Base-by-base conservation (phyloP, 2,797 vertebrate species). In the Emydoidea blandingii region DNA sequence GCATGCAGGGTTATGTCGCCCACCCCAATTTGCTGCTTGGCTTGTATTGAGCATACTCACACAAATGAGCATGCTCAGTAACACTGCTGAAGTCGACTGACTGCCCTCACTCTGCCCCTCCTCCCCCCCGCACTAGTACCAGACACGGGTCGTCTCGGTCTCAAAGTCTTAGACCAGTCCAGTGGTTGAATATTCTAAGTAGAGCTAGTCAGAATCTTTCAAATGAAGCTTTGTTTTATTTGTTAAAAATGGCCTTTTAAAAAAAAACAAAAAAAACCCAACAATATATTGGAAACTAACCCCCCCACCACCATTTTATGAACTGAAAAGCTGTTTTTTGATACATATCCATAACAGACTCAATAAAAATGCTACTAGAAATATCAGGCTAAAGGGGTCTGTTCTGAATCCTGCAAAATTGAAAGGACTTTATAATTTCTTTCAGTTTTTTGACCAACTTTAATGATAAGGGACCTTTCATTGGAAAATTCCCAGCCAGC, bases 201-300 rank as follows among this genome's bases (percentile, higher is more conserved):
- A 56, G 2, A 50, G 9, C 5, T 0, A 0, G 56, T 53, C 76
- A 81, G 54, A 86, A 57, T 79, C 91, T 78, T 94, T 92, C 79
- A 65, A 0, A 0, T 50, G 53, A 12, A 5, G 5, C 53, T 53
- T 90, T 65, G 62, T n/a, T 16, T 34, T 87, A 4, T 37, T 88
- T 16, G 57, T 86, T 87, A 82, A 87, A 90, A 83, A 83, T 4
- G 2, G 84, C 29, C 84, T 29, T 15, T 88, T 89, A 47, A 83
- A 91, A 89, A 90, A 21, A 84, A 76, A 68, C 88, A 6, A 84
- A 76, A 68, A 89, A 6, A 2, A 1, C n/a, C 6, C 29, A 14
- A 50, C 87, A 85, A 87, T 56, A 65, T 86, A 80, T 68, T 76
- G 74, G 57, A 86, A 81, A 87, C 16, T n/a, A n/a, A 65, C 9